A percentile compares a stretch with the other conserved stretches of the same genome.
phyloP scores from a whole-genome alignment of 2,113 vertebrate species.

The Prunella himalayana region DNA sequence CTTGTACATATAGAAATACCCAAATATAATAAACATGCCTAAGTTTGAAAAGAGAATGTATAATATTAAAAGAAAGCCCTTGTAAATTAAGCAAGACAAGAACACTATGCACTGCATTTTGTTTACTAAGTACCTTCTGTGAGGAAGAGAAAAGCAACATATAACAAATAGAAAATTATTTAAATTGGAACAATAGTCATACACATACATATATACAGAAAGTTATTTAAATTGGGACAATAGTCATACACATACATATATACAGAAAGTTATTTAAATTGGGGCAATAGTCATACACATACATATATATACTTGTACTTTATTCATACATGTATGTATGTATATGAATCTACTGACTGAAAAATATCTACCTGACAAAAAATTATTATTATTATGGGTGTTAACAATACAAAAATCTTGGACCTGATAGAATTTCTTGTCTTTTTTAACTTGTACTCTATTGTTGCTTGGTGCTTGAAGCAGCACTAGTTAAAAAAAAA shows the following conservation, averaged over 20 bases:
- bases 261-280: too few relatives aligned
- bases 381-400: too few relatives aligned
- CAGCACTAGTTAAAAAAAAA: not conserved
- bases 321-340: not conserved
- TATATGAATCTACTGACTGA: not conserved
- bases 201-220: too few relatives aligned
- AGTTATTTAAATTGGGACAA: too few relatives aligned
- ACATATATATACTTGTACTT: too few relatives aligned
- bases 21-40: rapidly evolving
- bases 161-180: not conserved
- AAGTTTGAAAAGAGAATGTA: not conserved
- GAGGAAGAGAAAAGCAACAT: not conserved
- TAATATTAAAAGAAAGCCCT: not conserved
- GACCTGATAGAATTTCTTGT: not conserved
- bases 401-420: not conserved
- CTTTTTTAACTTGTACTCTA: not conserved
- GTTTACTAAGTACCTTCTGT: not conserved
- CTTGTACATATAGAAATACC: not conserved
- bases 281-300: too few relatives aligned
- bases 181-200: not conserved
- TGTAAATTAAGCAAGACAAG: not conserved
- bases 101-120: not conserved
- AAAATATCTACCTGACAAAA: not conserved
- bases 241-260: too few relatives aligned
- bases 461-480: constrained; percentile 24